Conservation (phyloP, 2,888 invertebrate genomes). For the Venustoraphidia nigricollis region DNA sequence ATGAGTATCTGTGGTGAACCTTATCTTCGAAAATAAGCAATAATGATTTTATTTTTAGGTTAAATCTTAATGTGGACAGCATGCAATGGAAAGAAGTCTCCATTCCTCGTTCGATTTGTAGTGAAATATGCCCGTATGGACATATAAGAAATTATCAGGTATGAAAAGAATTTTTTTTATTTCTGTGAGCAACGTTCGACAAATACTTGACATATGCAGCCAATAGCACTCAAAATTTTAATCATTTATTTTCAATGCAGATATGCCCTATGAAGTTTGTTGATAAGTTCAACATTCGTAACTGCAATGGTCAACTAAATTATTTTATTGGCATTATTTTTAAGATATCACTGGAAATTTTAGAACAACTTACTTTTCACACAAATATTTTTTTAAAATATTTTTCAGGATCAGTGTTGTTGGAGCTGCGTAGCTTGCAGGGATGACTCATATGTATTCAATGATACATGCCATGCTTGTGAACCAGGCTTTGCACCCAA, state of each 20-base stretch:
- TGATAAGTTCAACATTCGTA: no score
- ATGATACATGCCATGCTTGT: slow-evolving; percentile 42
- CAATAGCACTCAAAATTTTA: no score
- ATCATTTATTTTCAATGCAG: no score
- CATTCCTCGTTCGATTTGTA: slow-evolving; percentile 41
- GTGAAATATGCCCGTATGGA: slow-evolving; percentile 42
- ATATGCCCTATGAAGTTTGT: no score
- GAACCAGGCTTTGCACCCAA: slow-evolving; percentile 36
- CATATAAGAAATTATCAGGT: slow-evolving; percentile 40
- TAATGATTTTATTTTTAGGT: slow-evolving; percentile 17
- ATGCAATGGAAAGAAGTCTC: slow-evolving; percentile 30
- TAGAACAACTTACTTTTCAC: neutral
- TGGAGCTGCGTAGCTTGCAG: slow-evolving; percentile 55
- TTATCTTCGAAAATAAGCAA: no score
- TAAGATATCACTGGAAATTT: no score
- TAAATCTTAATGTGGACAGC: slow-evolving; percentile 28
- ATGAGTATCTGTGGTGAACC: no score
- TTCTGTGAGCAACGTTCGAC: no score
- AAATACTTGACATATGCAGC: no score
- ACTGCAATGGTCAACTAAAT: no score
- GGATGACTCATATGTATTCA: slow-evolving; percentile 41
- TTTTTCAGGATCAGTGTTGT: slow-evolving; percentile 41
- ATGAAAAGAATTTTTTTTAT: slow-evolving; percentile 8
- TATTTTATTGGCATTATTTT: no score
- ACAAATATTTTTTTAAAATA: slow-evolving; percentile 1